Conservation (phyloP, 2,113 vertebrate species). For the Anser cygnoides region DNA sequence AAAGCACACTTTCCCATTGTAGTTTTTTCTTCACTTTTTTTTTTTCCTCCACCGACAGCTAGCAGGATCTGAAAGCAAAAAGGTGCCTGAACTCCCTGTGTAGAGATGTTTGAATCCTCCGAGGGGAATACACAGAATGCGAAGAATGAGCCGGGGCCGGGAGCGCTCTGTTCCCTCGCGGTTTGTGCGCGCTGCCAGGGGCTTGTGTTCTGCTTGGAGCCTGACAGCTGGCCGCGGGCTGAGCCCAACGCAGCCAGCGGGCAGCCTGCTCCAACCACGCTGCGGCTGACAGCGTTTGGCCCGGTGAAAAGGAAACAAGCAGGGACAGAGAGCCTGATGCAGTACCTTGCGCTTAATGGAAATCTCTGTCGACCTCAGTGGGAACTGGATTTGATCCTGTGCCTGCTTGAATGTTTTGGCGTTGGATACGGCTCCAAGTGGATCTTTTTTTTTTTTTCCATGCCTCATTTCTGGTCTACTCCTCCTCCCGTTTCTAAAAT, state of each 20-base stretch:
- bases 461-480: not conserved
- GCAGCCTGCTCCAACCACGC: not conserved
- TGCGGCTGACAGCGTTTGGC: not conserved
- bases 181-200: not conserved
- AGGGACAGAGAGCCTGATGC: not conserved
- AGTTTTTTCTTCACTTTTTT: not conserved
- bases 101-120: not conserved
- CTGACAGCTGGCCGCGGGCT: conserved; percentile 24
- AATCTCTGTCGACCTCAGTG: conserved; percentile 18
- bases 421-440: not conserved
- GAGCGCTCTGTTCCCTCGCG: not conserved
- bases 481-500: not conserved
- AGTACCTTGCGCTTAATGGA: conserved; percentile 36
- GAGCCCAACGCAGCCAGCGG: not conserved
- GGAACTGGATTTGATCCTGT: conserved; percentile 37
- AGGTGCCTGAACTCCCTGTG: not conserved
- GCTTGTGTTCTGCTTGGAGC: conserved; percentile 28
- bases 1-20: not conserved
- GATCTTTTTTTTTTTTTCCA: not conserved
- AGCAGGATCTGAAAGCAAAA: not conserved
- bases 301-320: not conserved
- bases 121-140: not conserved
- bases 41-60: not conserved
- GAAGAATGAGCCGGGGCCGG: not conserved
- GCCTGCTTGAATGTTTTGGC: not conserved